Percentiles rank a stretch among this genome's conserved stretches.
phyloP scores from a whole-genome alignment of 2,888 invertebrate genomes.

The Ophraella communa region DNA sequence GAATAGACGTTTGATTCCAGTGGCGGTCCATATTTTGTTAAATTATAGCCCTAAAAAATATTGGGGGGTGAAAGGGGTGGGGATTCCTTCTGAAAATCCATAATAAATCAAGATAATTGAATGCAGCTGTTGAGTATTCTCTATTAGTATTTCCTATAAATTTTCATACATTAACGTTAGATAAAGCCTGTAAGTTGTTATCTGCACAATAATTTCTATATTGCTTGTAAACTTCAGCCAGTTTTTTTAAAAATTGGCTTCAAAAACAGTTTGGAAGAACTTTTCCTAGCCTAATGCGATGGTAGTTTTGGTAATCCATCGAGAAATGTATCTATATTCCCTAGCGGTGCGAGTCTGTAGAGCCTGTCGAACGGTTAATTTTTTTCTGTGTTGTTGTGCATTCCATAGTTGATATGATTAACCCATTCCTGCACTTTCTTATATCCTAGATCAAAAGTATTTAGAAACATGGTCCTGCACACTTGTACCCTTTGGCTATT shows the following conservation, averaged over 20 bases:
- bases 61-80: no score
- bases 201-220: constrained; percentile 12
- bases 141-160: no score
- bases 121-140: no score
- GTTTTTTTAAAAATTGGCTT: constrained; percentile 15
- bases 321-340: constrained; percentile 17
- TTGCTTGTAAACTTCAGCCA: constrained; percentile 4
- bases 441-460: constrained; percentile 11
- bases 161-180: no score
- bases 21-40: no score
- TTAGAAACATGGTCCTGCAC: constrained; percentile 4
- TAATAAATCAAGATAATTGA: no score
- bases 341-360: not conserved
- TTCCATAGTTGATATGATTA: constrained; percentile 12
- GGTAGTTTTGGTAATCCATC: constrained; percentile 23
- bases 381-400: constrained; percentile 9
- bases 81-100: no score
- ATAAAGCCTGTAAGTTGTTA: constrained; percentile 1
- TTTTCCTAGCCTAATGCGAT: constrained; percentile 14
- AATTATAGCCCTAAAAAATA: no score
- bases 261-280: constrained; percentile 22
- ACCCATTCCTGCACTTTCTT: constrained; percentile 23
- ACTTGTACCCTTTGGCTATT: constrained; percentile 4
- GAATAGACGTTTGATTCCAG: no score
- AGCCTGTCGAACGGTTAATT: not conserved